Evolutionary conservation across 2,113 vertebrate species (phyloP), one percentile per base, ranked within the genome.

Genomic region (Numenius arquata): DNA sequence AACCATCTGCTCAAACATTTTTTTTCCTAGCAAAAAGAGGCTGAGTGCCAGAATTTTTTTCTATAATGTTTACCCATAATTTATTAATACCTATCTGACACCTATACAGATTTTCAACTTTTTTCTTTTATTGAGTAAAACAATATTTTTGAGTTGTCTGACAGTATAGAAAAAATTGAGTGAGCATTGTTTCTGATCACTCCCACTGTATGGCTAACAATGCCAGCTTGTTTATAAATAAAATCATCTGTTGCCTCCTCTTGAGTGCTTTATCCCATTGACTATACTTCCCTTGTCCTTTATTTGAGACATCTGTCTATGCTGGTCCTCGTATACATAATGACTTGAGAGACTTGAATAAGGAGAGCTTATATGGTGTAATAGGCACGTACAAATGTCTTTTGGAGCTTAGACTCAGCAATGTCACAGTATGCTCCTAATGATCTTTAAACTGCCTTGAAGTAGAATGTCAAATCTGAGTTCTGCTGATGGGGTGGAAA

Each of bases 1-100:
- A 94, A 87, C 87, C 87, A 95, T 96, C 91, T 96, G 92, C 90
- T 93, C 70, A 77, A 76, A 88, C 43, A 59, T 85, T 92, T 96
- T 91, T 14, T 94, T 88, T 68, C 32, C 67, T 77, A 50, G 52
- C 29, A 59, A 78, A 85, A 78, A 45, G 22, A 85, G 41, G 5
- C 75, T 72, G 75, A 92, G 26, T 79, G 66, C 38, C 88, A 92
- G 88, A 72, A 4, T 41, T 66, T 65, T 55, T 87, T 91, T 73
- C 27, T 53, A 1, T 89, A 30, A 81, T 82, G 53, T 79, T 90
- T 92, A 59, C 16, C 29, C 62, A 10, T 88, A 85, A 96, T 67
- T 94, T 93, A 89, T 93, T 96, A 87, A 79, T 96, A 86, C 66
- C 62, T 95, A 25, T 79, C 71, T 87, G 76, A 84, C 74, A 87